These are phyloP conservation scores for Gopherus flavomarginatus DNA, from an alignment of 2,113 vertebrate genomes.

Conservation along the genomic window DNA sequence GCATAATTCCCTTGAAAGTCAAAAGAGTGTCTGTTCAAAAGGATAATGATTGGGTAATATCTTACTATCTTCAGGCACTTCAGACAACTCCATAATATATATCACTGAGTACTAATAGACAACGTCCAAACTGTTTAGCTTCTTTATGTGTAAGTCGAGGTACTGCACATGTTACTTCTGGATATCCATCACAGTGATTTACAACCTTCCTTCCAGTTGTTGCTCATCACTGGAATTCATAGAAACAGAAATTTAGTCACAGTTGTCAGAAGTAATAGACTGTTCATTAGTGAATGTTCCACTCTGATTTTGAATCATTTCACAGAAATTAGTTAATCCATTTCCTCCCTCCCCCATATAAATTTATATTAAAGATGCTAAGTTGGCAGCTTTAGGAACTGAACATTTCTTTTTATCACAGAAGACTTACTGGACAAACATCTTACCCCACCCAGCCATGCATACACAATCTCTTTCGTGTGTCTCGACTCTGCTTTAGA, in stretches of 20 bases:
- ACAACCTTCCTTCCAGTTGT: background rate
- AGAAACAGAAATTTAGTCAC: background rate
- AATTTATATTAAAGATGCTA: background rate
- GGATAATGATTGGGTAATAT: background rate
- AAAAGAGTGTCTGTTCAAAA: background rate
- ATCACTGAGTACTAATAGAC: background rate
- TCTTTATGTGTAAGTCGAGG: background rate
- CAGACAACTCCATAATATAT: background rate
- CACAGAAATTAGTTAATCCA: background rate
- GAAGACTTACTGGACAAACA: background rate
- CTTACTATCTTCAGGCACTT: background rate
- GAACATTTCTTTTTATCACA: background rate
- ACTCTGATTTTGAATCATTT: background rate
- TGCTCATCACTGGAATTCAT: background rate
- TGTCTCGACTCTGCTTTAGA: background rate
- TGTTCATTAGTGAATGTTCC: background rate
- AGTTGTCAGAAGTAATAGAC: slow-evolving; percentile 2
- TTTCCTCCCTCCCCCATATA: background rate
- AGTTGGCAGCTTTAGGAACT: background rate
- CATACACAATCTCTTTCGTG: background rate
- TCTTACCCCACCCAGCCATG: background rate
- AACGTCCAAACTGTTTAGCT: background rate
- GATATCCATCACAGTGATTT: background rate
- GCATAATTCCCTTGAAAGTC: background rate
- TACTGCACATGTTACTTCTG: fast-evolving